These are phyloP conservation scores for Sinonovacula constricta DNA, from an alignment of 1,140 invertebrate genomes.

Conservation along the genomic window DNA sequence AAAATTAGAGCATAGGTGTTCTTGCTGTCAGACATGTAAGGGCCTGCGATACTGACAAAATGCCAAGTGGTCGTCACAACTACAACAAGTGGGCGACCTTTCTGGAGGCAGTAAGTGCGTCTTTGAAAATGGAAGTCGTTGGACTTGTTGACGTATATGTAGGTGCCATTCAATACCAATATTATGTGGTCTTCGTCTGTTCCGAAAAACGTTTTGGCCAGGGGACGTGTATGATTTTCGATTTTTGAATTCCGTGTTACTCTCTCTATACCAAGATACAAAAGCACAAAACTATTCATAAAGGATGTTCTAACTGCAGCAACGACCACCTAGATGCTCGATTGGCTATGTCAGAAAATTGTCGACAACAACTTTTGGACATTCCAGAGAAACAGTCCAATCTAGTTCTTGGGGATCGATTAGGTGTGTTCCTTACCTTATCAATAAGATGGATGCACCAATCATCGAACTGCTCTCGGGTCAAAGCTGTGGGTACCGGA, in stretches of 20 bases:
- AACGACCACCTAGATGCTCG: no score
- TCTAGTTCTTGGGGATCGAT: no score
- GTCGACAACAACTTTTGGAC: no score
- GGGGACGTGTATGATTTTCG: no score
- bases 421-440: no score
- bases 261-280: not conserved
- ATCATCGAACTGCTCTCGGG: no score
- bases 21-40: no score
- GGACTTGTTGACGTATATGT: slow-evolving; percentile 24
- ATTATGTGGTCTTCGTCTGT: not conserved
- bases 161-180: slow-evolving; percentile 12
- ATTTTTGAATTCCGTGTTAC: not conserved
- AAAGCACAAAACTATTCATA: not conserved
- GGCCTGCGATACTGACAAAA: not conserved
- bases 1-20: no score
- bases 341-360: no score
- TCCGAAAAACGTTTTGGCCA: not conserved
- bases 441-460: no score
- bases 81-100: slow-evolving; percentile 17
- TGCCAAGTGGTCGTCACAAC: slow-evolving; percentile 5
- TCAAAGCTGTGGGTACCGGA: no score
- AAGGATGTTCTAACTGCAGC: not conserved
- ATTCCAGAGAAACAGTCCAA: no score
- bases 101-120: slow-evolving; percentile 18
- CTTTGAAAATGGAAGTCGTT: slow-evolving; percentile 23